Percentiles rank a stretch among this genome's conserved stretches.
These are phyloP conservation scores for Ariolimax columbianus DNA, from an alignment of 2,888 invertebrate genomes.

Conservation along the genomic window DNA sequence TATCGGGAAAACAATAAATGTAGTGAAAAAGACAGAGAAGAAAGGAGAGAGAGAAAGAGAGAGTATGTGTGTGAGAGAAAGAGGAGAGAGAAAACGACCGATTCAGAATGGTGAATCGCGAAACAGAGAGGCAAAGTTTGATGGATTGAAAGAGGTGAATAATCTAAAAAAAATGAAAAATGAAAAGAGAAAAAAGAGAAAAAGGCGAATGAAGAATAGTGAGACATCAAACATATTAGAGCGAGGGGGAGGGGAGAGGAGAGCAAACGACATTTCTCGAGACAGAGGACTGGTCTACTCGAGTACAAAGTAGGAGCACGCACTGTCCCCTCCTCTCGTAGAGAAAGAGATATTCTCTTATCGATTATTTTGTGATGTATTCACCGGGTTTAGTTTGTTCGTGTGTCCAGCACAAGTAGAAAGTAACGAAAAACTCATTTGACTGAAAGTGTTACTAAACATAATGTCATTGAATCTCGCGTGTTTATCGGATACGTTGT, in stretches of 20 bases:
- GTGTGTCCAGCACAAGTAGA: conserved; percentile 17
- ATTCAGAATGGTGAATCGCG: too few relatives aligned
- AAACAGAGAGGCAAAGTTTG: too few relatives aligned
- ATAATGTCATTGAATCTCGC: conserved; percentile 6
- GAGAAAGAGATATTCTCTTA: conserved; percentile 40
- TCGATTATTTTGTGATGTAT: conserved; percentile 44
- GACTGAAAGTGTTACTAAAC: conserved; percentile 34
- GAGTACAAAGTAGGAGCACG: conserved; percentile 1
- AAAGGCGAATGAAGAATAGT: too few relatives aligned
- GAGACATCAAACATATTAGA: too few relatives aligned
- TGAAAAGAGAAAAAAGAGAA: too few relatives aligned
- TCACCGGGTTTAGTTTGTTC: conserved; percentile 18
- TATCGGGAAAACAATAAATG: too few relatives aligned
- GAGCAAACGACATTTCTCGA: background rate
- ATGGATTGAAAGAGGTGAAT: too few relatives aligned
- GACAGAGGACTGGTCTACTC: conserved; percentile 1
- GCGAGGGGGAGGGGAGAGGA: too few relatives aligned
- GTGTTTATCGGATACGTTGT: conserved; percentile 22
- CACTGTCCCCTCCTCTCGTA: background rate
- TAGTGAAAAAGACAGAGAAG: background rate
- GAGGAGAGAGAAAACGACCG: background rate
- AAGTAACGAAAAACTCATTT: conserved; percentile 32
- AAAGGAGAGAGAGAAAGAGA: background rate
- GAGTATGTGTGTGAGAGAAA: background rate
- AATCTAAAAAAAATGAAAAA: too few relatives aligned